Percentiles rank a stretch among this genome's conserved stretches.
Evolutionary conservation across 2,888 invertebrate species (phyloP).

Genomic region (Nysson spinosus): DNA sequence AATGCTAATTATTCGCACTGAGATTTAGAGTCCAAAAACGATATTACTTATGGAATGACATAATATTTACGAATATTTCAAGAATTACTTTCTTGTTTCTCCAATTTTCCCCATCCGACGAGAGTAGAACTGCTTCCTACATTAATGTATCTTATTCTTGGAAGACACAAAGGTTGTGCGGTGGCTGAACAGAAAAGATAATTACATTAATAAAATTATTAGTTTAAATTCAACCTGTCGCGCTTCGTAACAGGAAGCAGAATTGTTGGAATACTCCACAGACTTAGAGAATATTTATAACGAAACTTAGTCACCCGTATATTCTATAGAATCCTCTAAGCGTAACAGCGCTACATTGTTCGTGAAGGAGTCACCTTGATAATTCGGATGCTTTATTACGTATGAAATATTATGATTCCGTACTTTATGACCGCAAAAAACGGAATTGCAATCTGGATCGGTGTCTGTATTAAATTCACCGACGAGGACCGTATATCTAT

Average conservation of each 20-base stretch:
- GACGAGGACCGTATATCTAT: slow-evolving; percentile 84
- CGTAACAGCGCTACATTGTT: slow-evolving; percentile 88
- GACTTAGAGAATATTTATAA: too few relatives aligned
- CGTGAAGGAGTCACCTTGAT: slow-evolving; percentile 78
- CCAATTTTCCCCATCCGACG: slow-evolving; percentile 87
- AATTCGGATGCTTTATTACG: slow-evolving; percentile 88
- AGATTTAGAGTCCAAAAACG: too few relatives aligned
- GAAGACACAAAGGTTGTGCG: slow-evolving; percentile 86
- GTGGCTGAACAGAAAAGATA: slow-evolving; percentile 80
- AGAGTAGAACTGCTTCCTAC: slow-evolving; percentile 80
- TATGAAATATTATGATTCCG: slow-evolving; percentile 86
- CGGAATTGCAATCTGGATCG: slow-evolving; percentile 85
- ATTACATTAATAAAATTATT: slow-evolving; percentile 7
- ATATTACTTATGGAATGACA: too few relatives aligned
- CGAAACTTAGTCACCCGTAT: slow-evolving; percentile 79
- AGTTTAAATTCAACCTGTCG: too few relatives aligned
- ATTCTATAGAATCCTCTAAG: slow-evolving; percentile 84
- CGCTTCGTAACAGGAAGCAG: too few relatives aligned
- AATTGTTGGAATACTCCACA: too few relatives aligned
- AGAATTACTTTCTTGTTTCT: slow-evolving; percentile 80
- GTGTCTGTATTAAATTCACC: slow-evolving; percentile 87
- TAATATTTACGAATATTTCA: too few relatives aligned
- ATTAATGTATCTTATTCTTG: slow-evolving; percentile 72
- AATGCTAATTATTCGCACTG: too few relatives aligned
- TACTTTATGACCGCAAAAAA: slow-evolving; percentile 86